Base-by-base conservation (phyloP, 1,140 invertebrate species). In the Dendrolimus punctatus region DNA sequence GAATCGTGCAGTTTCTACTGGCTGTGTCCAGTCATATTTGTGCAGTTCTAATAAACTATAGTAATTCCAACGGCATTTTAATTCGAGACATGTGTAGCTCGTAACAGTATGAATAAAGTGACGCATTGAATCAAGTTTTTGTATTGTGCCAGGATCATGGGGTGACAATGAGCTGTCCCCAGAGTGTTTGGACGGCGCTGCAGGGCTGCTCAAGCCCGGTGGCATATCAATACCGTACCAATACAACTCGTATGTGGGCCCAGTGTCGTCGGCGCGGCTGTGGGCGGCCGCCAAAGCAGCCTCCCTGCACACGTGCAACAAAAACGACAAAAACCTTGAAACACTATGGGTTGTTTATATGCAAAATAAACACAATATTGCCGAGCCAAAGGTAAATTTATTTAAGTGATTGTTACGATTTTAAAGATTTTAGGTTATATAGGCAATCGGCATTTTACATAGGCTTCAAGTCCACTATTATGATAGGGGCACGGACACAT, bases 91-190 rank as follows among this genome's bases (percentile, higher is more conserved):
- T n/a, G n/a, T n/a, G n/a, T n/a, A n/a, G n/a, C n/a, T n/a, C n/a
- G n/a, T n/a, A n/a, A n/a, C n/a, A n/a, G n/a, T n/a, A n/a, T 23
- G 1, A 23, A 23, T 23, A 23, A 23, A 23, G 1, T 23, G 3
- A 23, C 1, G 23, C 23, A 3, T 23, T 23, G 23, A 23, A 23
- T 23, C 23, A 53, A 6, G 44, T 8, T 55, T 6, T 10, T 50
- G 48, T 51, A 41, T 39, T 42, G 41, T 70, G 67, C 44, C 42
- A 89, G 95, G 99, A 5, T 99, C 98, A 6, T 99, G 99, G 90
- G 98, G 97, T 10, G 98, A 99, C 80, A 99, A 99, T 85, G 99
- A 99, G 88, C 90, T 99, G 1, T 98, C 96, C 2, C 99, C 99
- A 0, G 99, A 99, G 86, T 99, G 98, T 88, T 89, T 99, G 8